Evolutionary conservation across 1,140 invertebrate species (phyloP).

Genomic region (Brachionus plicatilis): DNA sequence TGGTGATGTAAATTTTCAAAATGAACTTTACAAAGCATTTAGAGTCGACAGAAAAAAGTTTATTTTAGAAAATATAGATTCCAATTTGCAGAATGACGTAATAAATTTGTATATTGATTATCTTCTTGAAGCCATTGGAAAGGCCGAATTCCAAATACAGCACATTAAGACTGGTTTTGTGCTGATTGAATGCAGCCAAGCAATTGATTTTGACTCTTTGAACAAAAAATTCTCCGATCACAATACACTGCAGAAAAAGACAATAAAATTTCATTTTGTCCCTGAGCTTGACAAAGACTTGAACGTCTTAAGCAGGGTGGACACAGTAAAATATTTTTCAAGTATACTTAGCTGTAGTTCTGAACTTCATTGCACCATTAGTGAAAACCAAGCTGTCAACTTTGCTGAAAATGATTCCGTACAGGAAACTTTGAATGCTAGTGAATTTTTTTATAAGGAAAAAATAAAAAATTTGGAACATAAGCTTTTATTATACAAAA

Average conservation of each 20-base stretch:
- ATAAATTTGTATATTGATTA: not conserved
- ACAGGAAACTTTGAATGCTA: not conserved
- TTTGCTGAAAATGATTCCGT: not conserved
- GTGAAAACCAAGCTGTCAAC: not conserved
- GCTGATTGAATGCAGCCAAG: not conserved
- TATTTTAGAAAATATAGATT: not conserved
- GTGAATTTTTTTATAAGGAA: not conserved
- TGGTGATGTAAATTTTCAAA: not conserved
- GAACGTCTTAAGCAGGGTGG: not conserved
- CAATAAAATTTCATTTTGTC: not conserved
- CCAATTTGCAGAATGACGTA: not conserved
- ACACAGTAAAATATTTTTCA: not conserved
- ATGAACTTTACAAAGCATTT: not conserved
- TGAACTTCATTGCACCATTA: not conserved
- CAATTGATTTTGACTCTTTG: not conserved
- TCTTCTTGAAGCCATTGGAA: not conserved
- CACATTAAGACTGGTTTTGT: not conserved
- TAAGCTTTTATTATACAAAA: not conserved
- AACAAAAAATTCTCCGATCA: not conserved
- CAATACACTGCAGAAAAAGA: not conserved
- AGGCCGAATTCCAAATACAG: not conserved
- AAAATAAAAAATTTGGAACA: not conserved
- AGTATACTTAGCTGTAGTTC: not conserved
- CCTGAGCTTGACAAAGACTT: not conserved
- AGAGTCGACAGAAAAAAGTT: not conserved